These are phyloP conservation scores for Eugnorisma glareosa DNA, from an alignment of 2,888 invertebrate species.

Conservation along the genomic window DNA sequence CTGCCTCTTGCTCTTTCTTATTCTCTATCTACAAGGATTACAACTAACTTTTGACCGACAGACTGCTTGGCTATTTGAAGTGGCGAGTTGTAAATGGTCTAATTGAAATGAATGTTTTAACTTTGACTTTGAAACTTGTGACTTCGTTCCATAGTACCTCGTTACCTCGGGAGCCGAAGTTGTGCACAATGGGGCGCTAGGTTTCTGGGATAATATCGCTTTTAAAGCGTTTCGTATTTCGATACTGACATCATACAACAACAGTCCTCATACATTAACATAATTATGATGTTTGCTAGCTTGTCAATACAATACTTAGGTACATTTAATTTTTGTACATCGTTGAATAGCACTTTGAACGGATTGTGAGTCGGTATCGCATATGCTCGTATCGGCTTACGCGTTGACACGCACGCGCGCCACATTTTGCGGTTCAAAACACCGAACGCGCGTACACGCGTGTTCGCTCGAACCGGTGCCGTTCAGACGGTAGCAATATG, in stretches of 20 bases:
- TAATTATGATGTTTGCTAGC: neutral
- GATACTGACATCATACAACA: neutral
- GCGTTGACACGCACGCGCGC: neutral
- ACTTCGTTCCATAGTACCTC: neutral
- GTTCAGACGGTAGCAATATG: too few relatives aligned
- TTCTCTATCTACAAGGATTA: neutral
- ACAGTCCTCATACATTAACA: neutral
- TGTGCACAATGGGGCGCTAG: neutral
- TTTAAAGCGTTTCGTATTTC: neutral
- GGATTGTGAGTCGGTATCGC: too few relatives aligned
- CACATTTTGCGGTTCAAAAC: neutral
- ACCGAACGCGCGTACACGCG: too few relatives aligned
- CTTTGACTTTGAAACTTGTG: slow-evolving; percentile 11
- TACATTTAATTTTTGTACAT: neutral
- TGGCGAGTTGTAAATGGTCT: slow-evolving; percentile 5
- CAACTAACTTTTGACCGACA: slow-evolving; percentile 4
- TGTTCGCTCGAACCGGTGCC: too few relatives aligned
- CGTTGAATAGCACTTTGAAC: neutral
- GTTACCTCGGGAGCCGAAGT: neutral
- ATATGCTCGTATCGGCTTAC: neutral
- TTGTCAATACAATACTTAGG: neutral
- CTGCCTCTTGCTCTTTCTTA: neutral
- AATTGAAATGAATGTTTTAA: slow-evolving; percentile 21
- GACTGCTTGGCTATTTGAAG: neutral
- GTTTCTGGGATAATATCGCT: neutral